Base-by-base conservation (phyloP, 2,888 invertebrate genomes). In the Erpobdella octoculata region DNA sequence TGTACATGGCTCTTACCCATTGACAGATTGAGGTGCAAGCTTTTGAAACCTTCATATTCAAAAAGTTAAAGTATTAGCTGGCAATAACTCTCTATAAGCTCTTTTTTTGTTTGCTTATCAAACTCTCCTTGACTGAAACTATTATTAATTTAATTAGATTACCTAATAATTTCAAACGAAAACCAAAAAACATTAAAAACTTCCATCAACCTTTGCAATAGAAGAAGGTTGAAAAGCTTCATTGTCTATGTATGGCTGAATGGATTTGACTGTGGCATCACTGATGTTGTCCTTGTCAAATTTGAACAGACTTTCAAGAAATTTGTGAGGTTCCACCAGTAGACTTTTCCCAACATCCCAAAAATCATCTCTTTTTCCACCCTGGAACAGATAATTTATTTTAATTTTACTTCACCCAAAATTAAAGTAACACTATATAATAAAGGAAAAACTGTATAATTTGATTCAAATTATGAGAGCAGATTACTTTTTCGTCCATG, bases 1-100 rank as follows among this genome's bases (percentile, higher is more conserved):
- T 83, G 79, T 84, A 80, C 84, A 84, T 84, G 73, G 84, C 84
- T 73, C 83, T 74, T 0, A 76, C 89, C 92, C 92, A 92, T 86
- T 91, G 89, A 78, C 92, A 92, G 0, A 92, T 85, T 0, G 90
- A 90, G 75, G 88, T 88, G 79, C 90, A 90, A 0, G 90, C 90
- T 81, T 89, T 90, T 0, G 90, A 91, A 15, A 89, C 89, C 88
- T 88, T 31, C 21, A 12, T n/a, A n/a, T n/a, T n/a, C n/a, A n/a
- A n/a, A n/a, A n/a, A n/a, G n/a, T n/a, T n/a, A n/a, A n/a, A n/a
- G n/a, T n/a, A n/a, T n/a, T n/a, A n/a, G n/a, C n/a, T n/a, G n/a
- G n/a, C n/a, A n/a, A n/a, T n/a, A n/a, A n/a, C n/a, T n/a, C n/a
- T n/a, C n/a, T n/a, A n/a, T n/a, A n/a, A n/a, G n/a, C n/a, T n/a